Percentiles rank a stretch among this genome's conserved stretches.
Conservation (phyloP, 2,797 vertebrate genomes). For the Aeoliscus strigatus region DNA sequence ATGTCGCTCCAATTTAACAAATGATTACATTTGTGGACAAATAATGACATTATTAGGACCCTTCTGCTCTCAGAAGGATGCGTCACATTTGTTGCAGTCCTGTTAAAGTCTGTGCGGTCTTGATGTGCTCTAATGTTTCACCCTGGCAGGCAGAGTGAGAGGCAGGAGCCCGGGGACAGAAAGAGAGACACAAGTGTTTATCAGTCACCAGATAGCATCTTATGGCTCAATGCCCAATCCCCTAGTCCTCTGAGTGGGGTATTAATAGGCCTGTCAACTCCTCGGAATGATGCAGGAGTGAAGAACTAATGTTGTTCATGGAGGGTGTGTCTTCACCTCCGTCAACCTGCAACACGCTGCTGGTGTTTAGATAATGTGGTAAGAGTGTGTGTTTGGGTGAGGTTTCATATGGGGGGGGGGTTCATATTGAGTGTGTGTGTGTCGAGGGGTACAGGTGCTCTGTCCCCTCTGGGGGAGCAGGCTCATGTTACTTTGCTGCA, state of each 20-base stretch:
- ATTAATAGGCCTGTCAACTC: slow-evolving; percentile 70
- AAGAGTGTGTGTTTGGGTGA: neutral
- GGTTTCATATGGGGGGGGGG: slow-evolving; percentile 2
- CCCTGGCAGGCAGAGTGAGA: slow-evolving; percentile 56
- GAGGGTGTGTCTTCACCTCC: slow-evolving; percentile 24
- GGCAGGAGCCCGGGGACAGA: slow-evolving; percentile 60
- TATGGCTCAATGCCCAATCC: slow-evolving; percentile 59
- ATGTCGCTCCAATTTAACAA: too few species aligned
- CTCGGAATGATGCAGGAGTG: slow-evolving; percentile 70
- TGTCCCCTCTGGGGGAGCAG: slow-evolving; percentile 24
- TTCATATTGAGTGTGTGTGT: too few species aligned
- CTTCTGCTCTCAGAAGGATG: slow-evolving; percentile 21
- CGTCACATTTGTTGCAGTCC: slow-evolving; percentile 23
- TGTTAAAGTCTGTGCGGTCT: slow-evolving; percentile 27
- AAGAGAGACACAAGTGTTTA: slow-evolving; percentile 65
- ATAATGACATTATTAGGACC: too few species aligned
- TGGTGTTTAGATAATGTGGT: slow-evolving; percentile 9
- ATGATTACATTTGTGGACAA: too few species aligned
- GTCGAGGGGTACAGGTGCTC: slow-evolving; percentile 50
- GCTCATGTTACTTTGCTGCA: slow-evolving; percentile 34
- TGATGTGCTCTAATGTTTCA: slow-evolving; percentile 56
- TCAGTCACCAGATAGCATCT: slow-evolving; percentile 71
- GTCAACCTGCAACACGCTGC: slow-evolving; percentile 32
- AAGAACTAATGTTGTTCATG: slow-evolving; percentile 45
- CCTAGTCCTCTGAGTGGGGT: slow-evolving; percentile 66